Evolutionary conservation across 2,888 invertebrate genomes (phyloP).

Genomic region (Dendrolimus pini): DNA sequence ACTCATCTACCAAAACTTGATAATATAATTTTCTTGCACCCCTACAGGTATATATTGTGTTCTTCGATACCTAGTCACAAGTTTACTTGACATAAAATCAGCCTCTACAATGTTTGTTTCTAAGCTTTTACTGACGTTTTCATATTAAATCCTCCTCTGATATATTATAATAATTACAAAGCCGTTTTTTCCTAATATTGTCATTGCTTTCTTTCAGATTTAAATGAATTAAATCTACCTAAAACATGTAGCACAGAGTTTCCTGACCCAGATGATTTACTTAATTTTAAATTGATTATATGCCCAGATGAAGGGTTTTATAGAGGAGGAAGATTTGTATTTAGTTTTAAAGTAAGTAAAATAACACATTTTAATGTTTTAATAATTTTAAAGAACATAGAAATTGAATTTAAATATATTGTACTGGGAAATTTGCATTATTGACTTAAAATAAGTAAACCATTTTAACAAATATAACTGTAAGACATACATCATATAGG

Average conservation of each 20-base stretch:
- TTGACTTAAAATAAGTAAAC: no score
- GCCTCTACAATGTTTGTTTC: neutral
- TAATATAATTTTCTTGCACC: neutral
- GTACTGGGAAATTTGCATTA: no score
- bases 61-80: no score
- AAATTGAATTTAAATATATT: no score
- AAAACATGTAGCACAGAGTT: slow-evolving; percentile 98
- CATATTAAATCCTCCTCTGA: neutral
- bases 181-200: neutral
- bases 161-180: neutral
- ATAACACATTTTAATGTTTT: neutral
- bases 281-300: slow-evolving; percentile 96
- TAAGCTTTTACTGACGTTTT: neutral
- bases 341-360: slow-evolving; percentile 89
- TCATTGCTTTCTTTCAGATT: slow-evolving; percentile 80
- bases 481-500: no score
- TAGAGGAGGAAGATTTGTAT: slow-evolving; percentile 94
- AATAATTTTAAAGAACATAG: no score
- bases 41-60: neutral
- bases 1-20: slow-evolving; percentile 7
- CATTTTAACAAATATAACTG: no score
- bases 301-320: slow-evolving; percentile 99
- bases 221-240: slow-evolving; percentile 97
- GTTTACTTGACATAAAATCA: no score
- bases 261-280: slow-evolving; percentile 96